Evolutionary conservation across 2,113 vertebrate species (phyloP), one percentile per base, ranked within the genome.

Genomic region (Phycodurus eques): DNA sequence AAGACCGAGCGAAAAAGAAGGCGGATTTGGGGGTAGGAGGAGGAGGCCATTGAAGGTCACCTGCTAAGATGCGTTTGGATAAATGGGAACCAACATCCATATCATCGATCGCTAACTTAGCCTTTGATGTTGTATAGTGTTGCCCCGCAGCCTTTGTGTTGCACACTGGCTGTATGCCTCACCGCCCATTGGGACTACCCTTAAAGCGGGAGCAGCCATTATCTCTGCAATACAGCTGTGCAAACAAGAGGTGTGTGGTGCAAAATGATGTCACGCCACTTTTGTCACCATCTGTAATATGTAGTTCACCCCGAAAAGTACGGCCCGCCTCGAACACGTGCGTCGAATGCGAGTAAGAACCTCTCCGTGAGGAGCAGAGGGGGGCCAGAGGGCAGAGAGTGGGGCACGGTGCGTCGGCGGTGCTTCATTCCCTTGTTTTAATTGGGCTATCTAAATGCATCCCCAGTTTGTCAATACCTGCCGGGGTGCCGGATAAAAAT

Each of bases 381-480:
- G 74, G 74, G 77, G 80, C 67, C 72, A 73, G 73, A 79, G 86
- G 86, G 78, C 75, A 75, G 80, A 80, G 71, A 74, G 62, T 72
- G 83, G 83, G 61, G 80, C 85, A 83, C 80, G 85, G 88, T 81
- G 84, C 80, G 82, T 90, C 85, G 77, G 84, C 81, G 82, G 80
- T 64, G 84, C 87, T 89, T 92, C 89, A 88, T 92, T 93, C 92
- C 90, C 90, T 77, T 80, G 8, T 90, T 92, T 92, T 94, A 93
- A 93, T 93, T 92, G 88, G 87, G 86, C 91, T 89, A 91, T 94
- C 90, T 94, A 92, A 93, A 93, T 92, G 92, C 91, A 93, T 92
- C 89, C 88, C 89, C 47, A 80, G 82, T 90, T 90, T 92, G 91
- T 91, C 91, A 87, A 92, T 91, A 91, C 91, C 91, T 91, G 75